Conservation (phyloP, 2,797 vertebrate genomes). For the Sebastes steindachneri region DNA sequence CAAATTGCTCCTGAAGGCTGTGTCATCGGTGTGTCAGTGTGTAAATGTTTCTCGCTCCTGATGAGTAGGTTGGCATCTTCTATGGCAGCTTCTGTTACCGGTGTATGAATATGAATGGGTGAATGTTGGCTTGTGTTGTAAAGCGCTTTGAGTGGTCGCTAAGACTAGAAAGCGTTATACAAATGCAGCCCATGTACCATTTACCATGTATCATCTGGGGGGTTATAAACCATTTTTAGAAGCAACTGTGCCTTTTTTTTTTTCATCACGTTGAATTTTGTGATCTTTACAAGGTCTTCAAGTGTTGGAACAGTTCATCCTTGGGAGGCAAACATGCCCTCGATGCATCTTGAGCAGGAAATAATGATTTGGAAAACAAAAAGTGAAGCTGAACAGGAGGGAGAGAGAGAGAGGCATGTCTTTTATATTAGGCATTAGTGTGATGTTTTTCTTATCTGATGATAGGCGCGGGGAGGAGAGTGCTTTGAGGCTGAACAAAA, state of each 20-base stretch:
- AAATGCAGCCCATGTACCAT: not conserved
- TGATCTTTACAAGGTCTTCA: conserved; percentile 28
- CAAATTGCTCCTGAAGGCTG: not conserved
- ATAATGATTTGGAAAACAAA: conserved; percentile 30
- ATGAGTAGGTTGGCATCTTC: no score
- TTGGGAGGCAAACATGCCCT: conserved; percentile 21
- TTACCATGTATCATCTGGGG: not conserved
- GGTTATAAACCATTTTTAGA: not conserved
- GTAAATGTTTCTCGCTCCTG: no score
- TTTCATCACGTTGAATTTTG: not conserved
- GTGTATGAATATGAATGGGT: not conserved
- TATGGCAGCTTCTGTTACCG: no score
- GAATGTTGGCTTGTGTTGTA: not conserved
- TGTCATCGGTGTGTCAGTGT: not conserved
- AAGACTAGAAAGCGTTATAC: not conserved
- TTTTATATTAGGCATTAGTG: conserved; percentile 24
- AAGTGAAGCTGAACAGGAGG: conserved; percentile 1
- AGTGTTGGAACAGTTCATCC: not conserved
- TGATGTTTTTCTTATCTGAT: conserved; percentile 45
- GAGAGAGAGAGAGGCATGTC: not conserved
- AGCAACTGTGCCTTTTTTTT: not conserved
- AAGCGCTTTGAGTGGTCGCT: not conserved
- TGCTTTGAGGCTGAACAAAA: conserved; percentile 41
- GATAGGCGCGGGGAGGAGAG: conserved; percentile 8
- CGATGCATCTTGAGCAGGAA: conserved; percentile 4